A percentile compares a stretch with the other conserved stretches of the same genome.
phyloP scores from a whole-genome alignment of 2,113 vertebrate species.

The Piprites chloris region DNA sequence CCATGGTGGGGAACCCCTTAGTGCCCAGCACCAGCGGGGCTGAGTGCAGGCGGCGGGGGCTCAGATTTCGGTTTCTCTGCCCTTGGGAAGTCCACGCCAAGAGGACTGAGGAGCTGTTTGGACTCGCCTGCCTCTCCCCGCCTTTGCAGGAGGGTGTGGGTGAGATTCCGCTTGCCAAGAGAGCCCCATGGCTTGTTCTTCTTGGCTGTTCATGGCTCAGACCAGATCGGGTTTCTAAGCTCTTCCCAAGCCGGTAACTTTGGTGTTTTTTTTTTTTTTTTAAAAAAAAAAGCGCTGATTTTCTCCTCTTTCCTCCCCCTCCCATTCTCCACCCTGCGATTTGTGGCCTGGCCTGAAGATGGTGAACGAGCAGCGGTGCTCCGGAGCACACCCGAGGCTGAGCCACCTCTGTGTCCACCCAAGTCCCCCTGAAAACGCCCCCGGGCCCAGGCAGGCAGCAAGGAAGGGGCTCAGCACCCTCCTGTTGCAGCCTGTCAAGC shows the following conservation, averaged over 20 bases:
- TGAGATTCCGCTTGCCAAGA: neutral
- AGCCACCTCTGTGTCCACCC: neutral
- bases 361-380: neutral
- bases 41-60: neutral
- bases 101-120: neutral
- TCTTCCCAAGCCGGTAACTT: neutral
- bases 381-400: neutral
- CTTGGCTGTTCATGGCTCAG: neutral
- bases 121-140: neutral
- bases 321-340: constrained; percentile 34
- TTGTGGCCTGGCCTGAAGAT: constrained; percentile 57
- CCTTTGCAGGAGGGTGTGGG: neutral
- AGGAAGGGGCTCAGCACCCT: neutral
- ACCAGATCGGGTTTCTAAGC: neutral
- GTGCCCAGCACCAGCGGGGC: neutral
- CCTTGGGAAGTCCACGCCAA: neutral
- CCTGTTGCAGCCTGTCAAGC: neutral
- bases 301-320: neutral
- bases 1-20: neutral
- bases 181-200: neutral
- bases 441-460: accelerated
- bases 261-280: neutral
- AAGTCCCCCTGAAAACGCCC: neutral
- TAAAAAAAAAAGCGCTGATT: neutral
- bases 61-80: neutral